Percentiles rank a stretch among this genome's conserved stretches.
Evolutionary conservation across 2,888 invertebrate species (phyloP).

Genomic region (Drosophila recens): DNA sequence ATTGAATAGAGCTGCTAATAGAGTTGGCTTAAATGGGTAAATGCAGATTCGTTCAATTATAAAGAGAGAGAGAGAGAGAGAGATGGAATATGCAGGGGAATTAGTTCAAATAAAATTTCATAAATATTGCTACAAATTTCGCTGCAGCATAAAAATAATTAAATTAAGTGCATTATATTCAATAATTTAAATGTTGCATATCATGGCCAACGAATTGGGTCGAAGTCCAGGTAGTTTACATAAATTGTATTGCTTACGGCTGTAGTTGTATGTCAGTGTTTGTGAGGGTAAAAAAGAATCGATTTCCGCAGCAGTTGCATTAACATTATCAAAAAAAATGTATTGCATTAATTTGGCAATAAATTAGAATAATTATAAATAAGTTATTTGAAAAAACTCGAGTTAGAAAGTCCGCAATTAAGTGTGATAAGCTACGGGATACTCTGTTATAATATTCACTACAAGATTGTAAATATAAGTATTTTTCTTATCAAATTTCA

Average conservation of each 20-base stretch:
- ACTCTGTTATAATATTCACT: background rate
- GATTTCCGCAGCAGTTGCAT: conserved; percentile 7
- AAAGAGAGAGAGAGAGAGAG: background rate
- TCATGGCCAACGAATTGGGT: conserved; percentile 28
- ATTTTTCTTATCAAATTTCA: background rate
- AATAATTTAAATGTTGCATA: conserved; percentile 52
- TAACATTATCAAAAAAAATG: background rate
- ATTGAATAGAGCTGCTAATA: conserved; percentile 46
- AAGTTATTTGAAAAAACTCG: background rate
- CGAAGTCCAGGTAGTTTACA: conserved; percentile 60
- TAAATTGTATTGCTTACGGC: conserved; percentile 19
- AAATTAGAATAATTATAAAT: conserved; percentile 1
- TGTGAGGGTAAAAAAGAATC: background rate
- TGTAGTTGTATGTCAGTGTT: background rate
- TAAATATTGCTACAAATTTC: conserved; percentile 32
- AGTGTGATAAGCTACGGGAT: background rate
- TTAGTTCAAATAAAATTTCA: conserved; percentile 25
- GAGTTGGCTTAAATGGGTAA: conserved; percentile 31
- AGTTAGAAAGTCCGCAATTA: background rate
- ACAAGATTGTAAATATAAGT: too few species aligned
- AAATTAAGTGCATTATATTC: conserved; percentile 64
- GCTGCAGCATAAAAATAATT: conserved; percentile 54
- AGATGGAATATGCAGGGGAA: background rate
- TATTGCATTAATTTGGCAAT: conserved; percentile 10
- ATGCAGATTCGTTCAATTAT: conserved; percentile 16